These are phyloP conservation scores for Pterocles orientalis DNA, from an alignment of 2,113 vertebrate genomes.

Conservation along the genomic window DNA sequence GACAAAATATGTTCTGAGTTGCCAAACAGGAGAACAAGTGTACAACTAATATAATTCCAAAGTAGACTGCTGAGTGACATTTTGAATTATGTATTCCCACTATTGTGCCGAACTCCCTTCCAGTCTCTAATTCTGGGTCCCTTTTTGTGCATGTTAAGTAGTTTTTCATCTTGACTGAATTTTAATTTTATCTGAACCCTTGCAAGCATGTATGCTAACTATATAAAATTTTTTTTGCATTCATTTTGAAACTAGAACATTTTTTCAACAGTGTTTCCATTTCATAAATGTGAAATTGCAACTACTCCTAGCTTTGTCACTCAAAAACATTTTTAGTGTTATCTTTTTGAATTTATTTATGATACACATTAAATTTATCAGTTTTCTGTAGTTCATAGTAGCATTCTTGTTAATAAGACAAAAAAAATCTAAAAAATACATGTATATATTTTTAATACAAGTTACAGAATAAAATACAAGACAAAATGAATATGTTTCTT, in stretches of 20 bases:
- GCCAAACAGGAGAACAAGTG: neutral
- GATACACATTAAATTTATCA: neutral
- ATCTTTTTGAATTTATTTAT: neutral
- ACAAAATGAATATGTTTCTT: neutral
- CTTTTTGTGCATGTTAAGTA: neutral
- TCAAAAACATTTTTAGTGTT: neutral
- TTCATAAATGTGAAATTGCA: neutral
- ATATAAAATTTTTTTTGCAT: neutral
- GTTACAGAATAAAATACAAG: neutral
- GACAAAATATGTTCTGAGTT: neutral
- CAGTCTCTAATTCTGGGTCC: neutral
- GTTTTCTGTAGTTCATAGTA: neutral
- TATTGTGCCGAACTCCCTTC: neutral
- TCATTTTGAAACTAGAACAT: neutral
- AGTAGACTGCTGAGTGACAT: constrained; percentile 9
- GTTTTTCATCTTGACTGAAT: constrained; percentile 19
- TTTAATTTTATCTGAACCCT: constrained; percentile 48
- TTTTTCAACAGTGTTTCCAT: neutral
- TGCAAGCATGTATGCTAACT: constrained; percentile 22
- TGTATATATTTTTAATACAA: neutral
- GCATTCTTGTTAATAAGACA: neutral
- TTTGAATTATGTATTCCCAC: constrained; percentile 17
- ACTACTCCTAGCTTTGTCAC: neutral
- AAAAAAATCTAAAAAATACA: neutral
- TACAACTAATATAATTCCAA: neutral